Conservation (phyloP, 2,113 vertebrate species). For the Calidris pugnax region DNA sequence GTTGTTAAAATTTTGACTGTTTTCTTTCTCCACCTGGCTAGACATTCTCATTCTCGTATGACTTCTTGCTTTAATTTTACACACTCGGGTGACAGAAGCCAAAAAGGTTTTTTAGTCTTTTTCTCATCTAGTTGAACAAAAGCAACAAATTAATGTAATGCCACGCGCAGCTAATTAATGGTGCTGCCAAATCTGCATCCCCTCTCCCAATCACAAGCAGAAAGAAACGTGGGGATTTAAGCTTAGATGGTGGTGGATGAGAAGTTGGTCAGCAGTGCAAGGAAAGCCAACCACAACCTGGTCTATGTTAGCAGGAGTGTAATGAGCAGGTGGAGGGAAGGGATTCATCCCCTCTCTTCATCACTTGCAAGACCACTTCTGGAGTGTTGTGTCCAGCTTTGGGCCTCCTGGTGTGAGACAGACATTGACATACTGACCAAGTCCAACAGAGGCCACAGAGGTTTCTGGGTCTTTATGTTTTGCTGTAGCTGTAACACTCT, state of each 20-base stretch:
- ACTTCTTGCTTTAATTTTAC: slow-evolving; percentile 2
- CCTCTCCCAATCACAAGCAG: background rate
- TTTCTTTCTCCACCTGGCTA: background rate
- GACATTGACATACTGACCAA: background rate
- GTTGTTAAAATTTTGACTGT: background rate
- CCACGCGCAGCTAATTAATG: slow-evolving; percentile 4
- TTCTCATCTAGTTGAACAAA: background rate
- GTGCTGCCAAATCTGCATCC: background rate
- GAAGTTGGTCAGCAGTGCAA: background rate
- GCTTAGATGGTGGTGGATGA: background rate
- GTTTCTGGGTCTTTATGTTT: background rate
- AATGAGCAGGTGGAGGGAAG: background rate
- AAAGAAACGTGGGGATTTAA: background rate
- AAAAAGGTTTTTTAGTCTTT: background rate
- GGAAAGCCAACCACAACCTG: background rate
- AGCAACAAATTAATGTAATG: background rate
- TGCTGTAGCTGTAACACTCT: background rate
- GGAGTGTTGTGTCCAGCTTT: background rate
- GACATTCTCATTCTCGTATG: background rate
- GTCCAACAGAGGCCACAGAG: background rate
- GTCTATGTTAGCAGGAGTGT: background rate
- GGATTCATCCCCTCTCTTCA: background rate
- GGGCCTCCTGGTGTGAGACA: background rate
- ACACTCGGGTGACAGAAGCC: background rate
- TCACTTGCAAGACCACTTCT: background rate